Base-by-base conservation (phyloP, 2,888 invertebrate genomes). In the Chalcis sispes region DNA sequence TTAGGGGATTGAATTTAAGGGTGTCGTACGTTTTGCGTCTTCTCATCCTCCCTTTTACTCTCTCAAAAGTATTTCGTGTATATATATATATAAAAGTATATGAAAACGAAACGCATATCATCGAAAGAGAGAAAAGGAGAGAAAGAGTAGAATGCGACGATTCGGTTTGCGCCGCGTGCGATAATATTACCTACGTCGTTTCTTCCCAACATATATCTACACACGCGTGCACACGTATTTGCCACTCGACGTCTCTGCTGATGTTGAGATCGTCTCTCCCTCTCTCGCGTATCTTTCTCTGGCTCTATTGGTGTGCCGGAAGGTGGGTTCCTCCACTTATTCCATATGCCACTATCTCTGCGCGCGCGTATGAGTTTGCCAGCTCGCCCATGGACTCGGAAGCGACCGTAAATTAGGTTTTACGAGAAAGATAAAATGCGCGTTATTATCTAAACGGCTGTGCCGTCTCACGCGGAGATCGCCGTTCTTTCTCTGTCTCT, bases 371-470 rank as follows among this genome's bases (percentile, higher is more conserved):
- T 42, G 15, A 15, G 42, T 40, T 1, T 42, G 81, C 81, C 82
- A 84, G 82, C 82, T 84, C 84, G 83, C 85, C 85, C 83, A 85
- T 87, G 84, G 87, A 86, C 86, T 85, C 80, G 56, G 70, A 71
- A 71, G 74, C 58, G 62, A 50, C 42, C 83, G 86, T 88, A 88
- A 88, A 88, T 88, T 88, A 88, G 83, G 84, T 87, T 88, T 88
- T 88, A 88, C 86, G 88, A 88, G 87, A 84, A 83, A 88, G 88
- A 88, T 88, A 88, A 88, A 88, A 88, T 86, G 86, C 86, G 85
- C 87, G 86, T 88, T 88, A 88, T 88, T 88, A 88, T 88, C 88
- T 88, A 88, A 88, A 88, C 86, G 87, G 86, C 87, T 84, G 83
- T 84, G 85, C 85, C 75, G 75, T 72, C 73, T 73, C 58, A 32